phyloP scores from a whole-genome alignment of 92 coral and sea anemone genomes.

The Palythoa caribaeorum region DNA sequence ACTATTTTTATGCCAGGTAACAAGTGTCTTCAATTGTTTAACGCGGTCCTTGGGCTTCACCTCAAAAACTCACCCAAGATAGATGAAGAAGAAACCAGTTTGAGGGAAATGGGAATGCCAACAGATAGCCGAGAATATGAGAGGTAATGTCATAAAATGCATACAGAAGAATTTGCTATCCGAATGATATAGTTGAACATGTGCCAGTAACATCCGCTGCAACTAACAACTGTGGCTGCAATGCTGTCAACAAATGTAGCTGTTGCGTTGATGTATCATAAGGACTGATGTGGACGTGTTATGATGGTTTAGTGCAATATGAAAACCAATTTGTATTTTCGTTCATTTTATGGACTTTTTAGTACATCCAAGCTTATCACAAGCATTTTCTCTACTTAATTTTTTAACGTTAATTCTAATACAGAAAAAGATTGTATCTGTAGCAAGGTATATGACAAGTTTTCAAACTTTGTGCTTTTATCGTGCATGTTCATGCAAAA shows the following conservation, averaged over 20 bases:
- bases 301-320: too few species aligned
- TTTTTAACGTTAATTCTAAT: too few species aligned
- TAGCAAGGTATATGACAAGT: too few species aligned
- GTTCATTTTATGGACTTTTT: too few species aligned
- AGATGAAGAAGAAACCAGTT: slow-evolving; percentile 24
- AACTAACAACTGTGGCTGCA: background rate
- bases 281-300: too few species aligned
- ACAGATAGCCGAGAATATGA: slow-evolving; percentile 56
- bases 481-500: too few species aligned
- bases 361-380: too few species aligned
- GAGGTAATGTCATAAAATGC: slow-evolving; percentile 24
- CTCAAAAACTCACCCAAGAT: slow-evolving; percentile 48
- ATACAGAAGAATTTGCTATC: too few species aligned
- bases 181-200: background rate
- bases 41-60: slow-evolving; percentile 82
- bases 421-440: too few species aligned
- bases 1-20: slow-evolving; percentile 62
- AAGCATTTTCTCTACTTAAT: too few species aligned
- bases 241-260: background rate
- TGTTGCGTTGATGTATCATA: background rate
- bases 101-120: slow-evolving; percentile 54
- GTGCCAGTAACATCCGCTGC: background rate
- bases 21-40: slow-evolving; percentile 87
- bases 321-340: too few species aligned
- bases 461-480: too few species aligned